Conservation (phyloP, 2,797 vertebrate species). For the Acanthornis magna region DNA sequence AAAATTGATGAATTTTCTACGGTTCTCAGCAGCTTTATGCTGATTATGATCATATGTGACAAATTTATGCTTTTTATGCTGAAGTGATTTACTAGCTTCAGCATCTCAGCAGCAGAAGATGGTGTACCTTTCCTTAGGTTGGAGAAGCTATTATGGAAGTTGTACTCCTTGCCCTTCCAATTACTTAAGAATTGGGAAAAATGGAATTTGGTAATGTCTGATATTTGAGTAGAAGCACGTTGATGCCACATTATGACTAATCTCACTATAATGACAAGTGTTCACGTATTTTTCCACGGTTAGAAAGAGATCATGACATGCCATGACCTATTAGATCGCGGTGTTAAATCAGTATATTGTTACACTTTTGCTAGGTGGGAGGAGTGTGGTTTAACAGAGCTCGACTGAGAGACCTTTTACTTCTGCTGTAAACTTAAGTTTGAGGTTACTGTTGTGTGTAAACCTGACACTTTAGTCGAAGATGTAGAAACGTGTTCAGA, state of each 20-base stretch:
- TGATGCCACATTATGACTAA: neutral
- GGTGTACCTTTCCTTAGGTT: neutral
- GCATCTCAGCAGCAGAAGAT: neutral
- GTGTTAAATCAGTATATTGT: neutral
- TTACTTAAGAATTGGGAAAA: neutral
- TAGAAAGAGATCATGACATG: neutral
- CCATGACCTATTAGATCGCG: accelerated
- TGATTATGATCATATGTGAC: neutral
- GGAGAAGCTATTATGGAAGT: neutral
- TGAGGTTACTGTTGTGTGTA: neutral
- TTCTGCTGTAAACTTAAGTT: neutral
- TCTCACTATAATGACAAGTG: neutral
- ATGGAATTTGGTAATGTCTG: neutral
- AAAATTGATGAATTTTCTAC: neutral
- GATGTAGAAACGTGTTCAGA: neutral
- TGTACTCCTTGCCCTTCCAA: neutral
- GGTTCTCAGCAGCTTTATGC: neutral
- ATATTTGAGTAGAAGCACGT: neutral
- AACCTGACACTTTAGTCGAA: neutral
- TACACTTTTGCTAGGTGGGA: neutral
- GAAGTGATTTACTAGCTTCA: neutral
- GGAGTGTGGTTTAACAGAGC: neutral
- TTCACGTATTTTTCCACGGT: neutral
- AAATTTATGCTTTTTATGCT: neutral
- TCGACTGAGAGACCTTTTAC: accelerated